Base-by-base conservation (phyloP, 2,797 vertebrate species). In the Rachycentron canadum region DNA sequence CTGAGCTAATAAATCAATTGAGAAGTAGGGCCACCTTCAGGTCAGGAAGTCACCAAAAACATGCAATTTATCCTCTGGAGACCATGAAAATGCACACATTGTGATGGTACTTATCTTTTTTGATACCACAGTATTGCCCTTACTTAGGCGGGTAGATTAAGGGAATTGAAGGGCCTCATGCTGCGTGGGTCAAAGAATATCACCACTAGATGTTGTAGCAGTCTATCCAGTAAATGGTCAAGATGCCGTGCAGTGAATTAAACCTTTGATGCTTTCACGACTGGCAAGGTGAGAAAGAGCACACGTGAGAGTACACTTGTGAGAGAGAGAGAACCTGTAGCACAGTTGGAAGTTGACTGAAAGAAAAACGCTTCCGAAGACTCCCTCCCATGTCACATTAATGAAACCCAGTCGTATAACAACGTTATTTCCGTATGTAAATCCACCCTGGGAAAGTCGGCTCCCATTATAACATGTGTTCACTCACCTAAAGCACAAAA, bases 401-500 rank as follows among this genome's bases (percentile, higher is more conserved):
- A 82, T 82, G 65, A 80, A 66, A 63, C 5, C 26, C 3, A 23
- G 38, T 52, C n/a, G 2, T 21, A 21, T 78, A 67, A 75, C 56
- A 63, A 64, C 26, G 14, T 60, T 71, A 79, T 83, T 50, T 38
- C 50, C 26, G 1, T 67, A 76, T 84, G 62, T 69, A 84, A 82
- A 82, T 87, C 61, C 50, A 58, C 77, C 67, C 30, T 4, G 5
- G n/a, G 49, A 78, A 78, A 56, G 57, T 52, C 57, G 12, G 17
- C 79, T 71, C 64, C 74, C 57, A 45, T 69, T 59, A 23, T n/a
- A 60, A 81, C 84, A 83, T 38, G 7, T 87, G 82, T 85, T 83
- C 82, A 28, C 47, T 76, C 78, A 82, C 78, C 80, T 73, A 65
- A 62, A 82, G 77, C 77, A 73, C 81, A 79, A 86, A 83, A 73